Evolutionary conservation across 2,113 vertebrate species (phyloP), one percentile per base, ranked within the genome.

Genomic region (Aleadryas rufinucha): DNA sequence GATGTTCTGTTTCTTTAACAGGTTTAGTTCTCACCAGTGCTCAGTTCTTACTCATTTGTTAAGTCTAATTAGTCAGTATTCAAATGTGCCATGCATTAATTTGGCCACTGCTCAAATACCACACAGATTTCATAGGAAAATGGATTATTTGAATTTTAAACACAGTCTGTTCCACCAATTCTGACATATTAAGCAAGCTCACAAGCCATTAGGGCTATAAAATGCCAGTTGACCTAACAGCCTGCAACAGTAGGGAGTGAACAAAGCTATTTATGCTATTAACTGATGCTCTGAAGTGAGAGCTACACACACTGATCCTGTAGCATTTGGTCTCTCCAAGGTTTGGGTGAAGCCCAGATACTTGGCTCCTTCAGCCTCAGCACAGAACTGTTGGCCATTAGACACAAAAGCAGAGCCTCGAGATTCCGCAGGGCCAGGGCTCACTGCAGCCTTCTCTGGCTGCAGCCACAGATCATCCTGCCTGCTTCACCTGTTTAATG

Each of bases 111-210:
- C 63, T 85, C 90, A 90, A 95, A 90, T 90, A 60, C 61, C 84
- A 91, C 84, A 45, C 56, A 94, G 93, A 84, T 95, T 95, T 94
- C 87, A 76, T 16, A 81, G 16, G 22, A 80, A 96, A 96, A 91
- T 56, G 57, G 89, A 91, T 87, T 83, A 54, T 80, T 69, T 97
- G 87, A 85, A 92, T 94, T 91, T 94, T 84, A 83, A 96, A 83
- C 82, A 85, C 82, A 77, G 82, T 77, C 90, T 94, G 91, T 80
- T 91, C 84, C 59, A 37, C 59, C 79, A 80, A 72, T 94, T 85
- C 69, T 83, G 71, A 77, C 52, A 54, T 13, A 77, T 16, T 80
- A 83, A 93, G 54, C 59, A 86, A 90, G 49, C 84, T 80, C 50
- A 52, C 59, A 66, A 74, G 39, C 45, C 82, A 52, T 53, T 80